phyloP scores from a whole-genome alignment of 1,140 invertebrate species.

The Papilio polyxenes region DNA sequence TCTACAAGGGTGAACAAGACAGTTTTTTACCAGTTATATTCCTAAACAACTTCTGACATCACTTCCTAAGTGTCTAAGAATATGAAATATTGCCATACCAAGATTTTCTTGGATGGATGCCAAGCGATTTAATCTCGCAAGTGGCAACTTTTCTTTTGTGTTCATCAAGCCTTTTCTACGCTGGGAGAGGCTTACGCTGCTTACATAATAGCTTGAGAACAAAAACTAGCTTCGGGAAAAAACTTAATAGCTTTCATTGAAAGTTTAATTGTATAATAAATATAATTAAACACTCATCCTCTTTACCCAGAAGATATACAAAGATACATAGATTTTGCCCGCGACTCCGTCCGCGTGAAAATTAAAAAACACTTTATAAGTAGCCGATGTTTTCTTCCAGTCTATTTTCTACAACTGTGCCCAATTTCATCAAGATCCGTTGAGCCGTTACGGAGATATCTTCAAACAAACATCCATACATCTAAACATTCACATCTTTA shows the following conservation, averaged over 20 bases:
- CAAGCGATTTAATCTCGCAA: slow-evolving; percentile 16
- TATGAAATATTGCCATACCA: slow-evolving; percentile 7
- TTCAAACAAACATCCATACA: too few species aligned
- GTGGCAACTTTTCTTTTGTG: slow-evolving; percentile 24
- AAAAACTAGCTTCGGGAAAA: slow-evolving; percentile 7
- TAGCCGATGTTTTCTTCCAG: too few species aligned
- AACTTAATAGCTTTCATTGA: background rate
- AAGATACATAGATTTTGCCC: too few species aligned
- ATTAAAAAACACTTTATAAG: too few species aligned
- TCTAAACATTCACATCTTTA: too few species aligned
- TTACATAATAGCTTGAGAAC: background rate
- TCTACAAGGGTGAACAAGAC: background rate
- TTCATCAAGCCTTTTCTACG: slow-evolving; percentile 14
- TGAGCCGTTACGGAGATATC: too few species aligned
- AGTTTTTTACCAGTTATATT: background rate
- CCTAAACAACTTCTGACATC: slow-evolving; percentile 16
- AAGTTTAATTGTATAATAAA: background rate
- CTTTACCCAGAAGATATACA: too few species aligned
- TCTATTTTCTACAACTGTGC: too few species aligned
- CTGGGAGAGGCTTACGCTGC: background rate
- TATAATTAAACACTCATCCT: too few species aligned
- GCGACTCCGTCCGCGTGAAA: too few species aligned
- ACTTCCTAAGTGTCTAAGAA: slow-evolving; percentile 4
- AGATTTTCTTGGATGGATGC: slow-evolving; percentile 21
- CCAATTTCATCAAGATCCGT: too few species aligned